Base-by-base conservation (phyloP, 2,797 vertebrate species). In the Molossus molossus region DNA sequence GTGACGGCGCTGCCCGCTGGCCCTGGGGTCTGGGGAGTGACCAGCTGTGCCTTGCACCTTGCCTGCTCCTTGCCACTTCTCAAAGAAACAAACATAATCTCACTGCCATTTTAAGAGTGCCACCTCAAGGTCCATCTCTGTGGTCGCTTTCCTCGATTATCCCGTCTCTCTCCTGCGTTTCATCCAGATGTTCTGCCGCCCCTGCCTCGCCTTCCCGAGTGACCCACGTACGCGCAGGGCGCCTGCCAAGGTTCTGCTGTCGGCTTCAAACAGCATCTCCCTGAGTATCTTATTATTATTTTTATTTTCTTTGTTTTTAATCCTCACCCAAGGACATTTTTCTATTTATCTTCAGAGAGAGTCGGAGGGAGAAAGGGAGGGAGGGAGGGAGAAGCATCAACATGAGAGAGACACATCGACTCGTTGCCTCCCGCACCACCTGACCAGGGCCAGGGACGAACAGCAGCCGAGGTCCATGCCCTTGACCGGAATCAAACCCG, bases 1-100 rank as follows among this genome's bases (percentile, higher is more conserved):
- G 21, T 25, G 1, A 13, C 1, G 23, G 3, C 3, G 14, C 5
- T 8, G 2, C 11, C 29, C 2, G 4, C 18, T 12, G 5, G 17
- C 12, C 18, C 18, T 4, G 6, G 8, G 5, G 1, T 27, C 6
- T 10, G 18, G 64, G 10, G 3, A 23, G 27, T n/a, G 4, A 23
- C 23, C 25, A 45, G 60, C 60, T 25, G 23, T 53, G 21, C 27
- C 69, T 86, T 29, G 6, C 9, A 0, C 27, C 14, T 55, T 90
- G 18, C 29, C 58, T n/a, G 0, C 20, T 70, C 13, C n/a, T 83
- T 9, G 6, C 18, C 27, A 8, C 21, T n/a, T 60, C 27, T 70
- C 45, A 55, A 77, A 6, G 27, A 77, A 65, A 29, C 10, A 33
- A 13, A 77, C 8, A 17, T 23, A 33, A 9, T 37, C 25, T 55